Evolutionary conservation across 2,797 vertebrate genomes (phyloP).

Genomic region (Cynodonichthys magdalenae): DNA sequence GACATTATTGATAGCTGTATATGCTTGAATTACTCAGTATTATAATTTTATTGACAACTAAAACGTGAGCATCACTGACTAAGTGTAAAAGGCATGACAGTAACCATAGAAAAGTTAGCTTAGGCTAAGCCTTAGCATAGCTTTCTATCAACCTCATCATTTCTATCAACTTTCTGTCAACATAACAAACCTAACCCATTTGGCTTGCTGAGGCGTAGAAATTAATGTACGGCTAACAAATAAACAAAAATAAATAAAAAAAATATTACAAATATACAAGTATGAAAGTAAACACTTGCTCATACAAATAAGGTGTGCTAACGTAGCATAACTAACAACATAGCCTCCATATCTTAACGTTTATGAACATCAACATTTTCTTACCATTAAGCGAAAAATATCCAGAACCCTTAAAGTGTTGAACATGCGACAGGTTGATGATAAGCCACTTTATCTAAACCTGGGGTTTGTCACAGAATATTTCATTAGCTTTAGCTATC

Average conservation of each 20-base stretch:
- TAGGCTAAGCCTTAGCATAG: slow-evolving; percentile 12
- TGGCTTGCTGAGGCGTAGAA: neutral
- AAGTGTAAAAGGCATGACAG: neutral
- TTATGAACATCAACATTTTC: slow-evolving; percentile 19
- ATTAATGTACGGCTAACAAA: neutral
- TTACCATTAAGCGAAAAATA: slow-evolving; percentile 60
- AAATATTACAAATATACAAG: neutral
- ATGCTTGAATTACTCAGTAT: neutral
- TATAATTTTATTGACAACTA: neutral
- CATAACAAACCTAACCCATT: neutral
- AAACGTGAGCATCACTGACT: neutral
- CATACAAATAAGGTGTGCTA: slow-evolving; percentile 35
- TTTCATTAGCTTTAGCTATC: slow-evolving; percentile 1
- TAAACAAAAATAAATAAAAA: neutral
- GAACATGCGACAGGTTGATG: slow-evolving; percentile 6
- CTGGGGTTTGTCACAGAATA: neutral
- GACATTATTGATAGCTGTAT: neutral
- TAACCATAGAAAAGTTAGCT: slow-evolving; percentile 5
- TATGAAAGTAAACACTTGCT: neutral
- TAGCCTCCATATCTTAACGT: neutral
- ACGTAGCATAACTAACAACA: slow-evolving; percentile 18
- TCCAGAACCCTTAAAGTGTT: slow-evolving; percentile 22
- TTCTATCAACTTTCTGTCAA: too few species aligned
- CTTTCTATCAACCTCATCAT: slow-evolving; percentile 16
- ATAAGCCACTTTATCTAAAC: neutral